Base-by-base conservation (phyloP, 1,140 invertebrate species). In the Nixonia krombeini region DNA sequence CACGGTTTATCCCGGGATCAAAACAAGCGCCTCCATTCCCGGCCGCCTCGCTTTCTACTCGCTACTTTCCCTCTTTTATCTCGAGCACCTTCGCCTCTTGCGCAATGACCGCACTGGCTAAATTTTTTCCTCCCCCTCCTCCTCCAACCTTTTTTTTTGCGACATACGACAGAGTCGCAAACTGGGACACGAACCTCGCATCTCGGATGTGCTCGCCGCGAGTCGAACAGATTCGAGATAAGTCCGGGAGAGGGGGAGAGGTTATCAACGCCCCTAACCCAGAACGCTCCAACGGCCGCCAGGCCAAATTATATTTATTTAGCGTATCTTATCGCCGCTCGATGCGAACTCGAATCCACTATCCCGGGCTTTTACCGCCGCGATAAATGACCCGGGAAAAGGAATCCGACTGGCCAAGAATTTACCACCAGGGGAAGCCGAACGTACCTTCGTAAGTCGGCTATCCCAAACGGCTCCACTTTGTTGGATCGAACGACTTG, bases 221-320 rank as follows among this genome's bases (percentile, higher is more conserved):
- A 62, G 38, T 66, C 62, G 72, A 68, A 72, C 68, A 78, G 73
- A 78, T 79, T 63, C 46, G 42, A 75, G 77, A 79, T 79, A 78
- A 77, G 74, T 62, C 62, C 47, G 42, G 28, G 16, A 55, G 17
- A 12, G 15, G 18, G 38, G 31, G 16, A 44, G 41, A 46, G 75
- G 75, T 80, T 79, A 80, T 80, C 77, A 76, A 75, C 72, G 67
- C 67, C 66, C 61, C 69, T 70, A n/a, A 75, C 70, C 71, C 73
- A 44, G 47, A 45, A 63, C 65, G 56, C 56, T 50, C 63, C 74
- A 71, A 74, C 76, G 73, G 70, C 76, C 58, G 77, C 69, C 73
- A 71, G 70, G 68, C 55, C 78, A 75, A 80, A 79, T 78, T 81
- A 83, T 81, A 83, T 81, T 83, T 80, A 80, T 80, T 78, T 79